Evolutionary conservation across 1,140 invertebrate genomes (phyloP).

Genomic region (Sminthurides bifidus): DNA sequence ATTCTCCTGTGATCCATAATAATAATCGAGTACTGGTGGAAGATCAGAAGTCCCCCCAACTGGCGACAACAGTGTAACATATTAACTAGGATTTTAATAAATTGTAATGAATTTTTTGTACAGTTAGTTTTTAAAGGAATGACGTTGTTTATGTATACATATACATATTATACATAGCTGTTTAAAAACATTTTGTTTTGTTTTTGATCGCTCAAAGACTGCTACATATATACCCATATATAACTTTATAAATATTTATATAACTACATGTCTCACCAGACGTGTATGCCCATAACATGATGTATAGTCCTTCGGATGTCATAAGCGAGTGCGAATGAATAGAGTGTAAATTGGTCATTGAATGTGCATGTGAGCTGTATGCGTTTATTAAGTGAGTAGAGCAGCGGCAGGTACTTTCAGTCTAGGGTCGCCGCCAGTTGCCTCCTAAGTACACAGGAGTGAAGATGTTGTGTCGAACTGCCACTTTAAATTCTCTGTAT

Average conservation of each 20-base stretch:
- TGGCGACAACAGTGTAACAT: slow-evolving; percentile 5
- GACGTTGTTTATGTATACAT: slow-evolving; percentile 3
- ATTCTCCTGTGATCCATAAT: slow-evolving; percentile 11
- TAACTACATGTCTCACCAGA: too few relatives aligned
- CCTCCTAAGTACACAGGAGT: too few relatives aligned
- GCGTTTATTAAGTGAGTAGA: too few relatives aligned
- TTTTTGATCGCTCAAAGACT: slow-evolving; percentile 11
- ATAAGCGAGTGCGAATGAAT: background rate
- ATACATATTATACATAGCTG: slow-evolving; percentile 4
- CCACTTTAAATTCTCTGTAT: too few relatives aligned
- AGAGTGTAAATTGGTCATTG: background rate
- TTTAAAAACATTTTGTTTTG: background rate
- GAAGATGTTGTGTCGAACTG: too few relatives aligned
- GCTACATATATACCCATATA: background rate
- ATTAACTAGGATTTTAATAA: background rate
- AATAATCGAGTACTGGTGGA: slow-evolving; percentile 5
- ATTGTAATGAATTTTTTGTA: too few relatives aligned
- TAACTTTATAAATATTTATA: too few relatives aligned
- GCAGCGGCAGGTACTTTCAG: too few relatives aligned
- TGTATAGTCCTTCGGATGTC: too few relatives aligned
- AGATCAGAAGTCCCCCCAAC: slow-evolving; percentile 3
- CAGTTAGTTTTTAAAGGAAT: background rate
- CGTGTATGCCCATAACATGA: too few relatives aligned
- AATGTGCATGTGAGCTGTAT: background rate
- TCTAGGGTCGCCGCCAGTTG: too few relatives aligned